Conservation (phyloP, 37 sponge, comb jelly and placozoan species). For the Halichondria panicea region DNA sequence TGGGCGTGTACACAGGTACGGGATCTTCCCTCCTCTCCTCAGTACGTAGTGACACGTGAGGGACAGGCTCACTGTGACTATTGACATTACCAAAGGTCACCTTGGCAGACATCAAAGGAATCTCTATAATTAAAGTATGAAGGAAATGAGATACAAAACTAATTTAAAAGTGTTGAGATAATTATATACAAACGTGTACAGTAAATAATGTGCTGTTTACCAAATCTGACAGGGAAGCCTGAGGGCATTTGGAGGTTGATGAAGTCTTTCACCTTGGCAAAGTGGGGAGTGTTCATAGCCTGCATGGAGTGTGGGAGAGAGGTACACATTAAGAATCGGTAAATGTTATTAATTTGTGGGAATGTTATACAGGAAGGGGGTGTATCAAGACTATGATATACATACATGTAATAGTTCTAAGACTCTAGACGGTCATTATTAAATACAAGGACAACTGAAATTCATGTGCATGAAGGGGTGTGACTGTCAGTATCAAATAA, state of each 20-base stretch:
- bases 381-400: no score
- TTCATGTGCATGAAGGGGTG: no score
- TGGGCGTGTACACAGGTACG: background rate
- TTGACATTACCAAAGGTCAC: conserved; percentile 91
- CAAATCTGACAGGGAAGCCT: conserved; percentile 97
- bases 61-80: conserved; percentile 54
- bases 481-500: no score
- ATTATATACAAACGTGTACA: background rate
- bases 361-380: no score
- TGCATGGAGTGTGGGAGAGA: conserved; percentile 26
- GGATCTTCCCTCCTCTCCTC: conserved; percentile 23
- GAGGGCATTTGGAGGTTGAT: conserved; percentile 95
- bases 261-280: conserved; percentile 95
- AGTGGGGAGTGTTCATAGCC: conserved; percentile 85
- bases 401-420: no score
- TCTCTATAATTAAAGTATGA: conserved; percentile 73
- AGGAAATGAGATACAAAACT: no score
- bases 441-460: no score
- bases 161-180: background rate
- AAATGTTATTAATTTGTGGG: no score
- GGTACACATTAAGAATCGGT: no score
- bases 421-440: no score
- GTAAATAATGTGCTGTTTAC: no score
- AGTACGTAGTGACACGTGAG: conserved; percentile 47
- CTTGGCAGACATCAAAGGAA: conserved; percentile 92